Evolutionary conservation across 2,888 invertebrate species (phyloP).

Genomic region (Chaetogeoica ovagalla): DNA sequence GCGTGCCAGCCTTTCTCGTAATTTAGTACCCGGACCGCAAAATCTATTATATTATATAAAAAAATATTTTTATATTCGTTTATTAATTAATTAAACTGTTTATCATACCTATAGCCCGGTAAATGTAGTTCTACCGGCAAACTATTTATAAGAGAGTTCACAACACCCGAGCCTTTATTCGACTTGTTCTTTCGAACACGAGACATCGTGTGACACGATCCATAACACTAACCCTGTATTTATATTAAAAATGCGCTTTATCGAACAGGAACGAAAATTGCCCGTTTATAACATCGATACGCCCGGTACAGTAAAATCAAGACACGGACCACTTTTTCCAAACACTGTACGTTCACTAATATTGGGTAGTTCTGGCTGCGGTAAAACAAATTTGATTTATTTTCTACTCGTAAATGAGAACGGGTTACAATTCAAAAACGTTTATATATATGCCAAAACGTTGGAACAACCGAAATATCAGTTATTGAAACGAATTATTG

Average conservation of each 20-base stretch:
- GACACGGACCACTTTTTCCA: no score
- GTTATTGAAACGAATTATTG: no score
- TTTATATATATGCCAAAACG: no score
- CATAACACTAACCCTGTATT: neutral
- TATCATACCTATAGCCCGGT: slow-evolving; percentile 5
- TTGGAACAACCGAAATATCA: no score
- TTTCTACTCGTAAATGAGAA: no score
- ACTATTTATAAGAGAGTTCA: slow-evolving; percentile 5
- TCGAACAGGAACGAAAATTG: neutral
- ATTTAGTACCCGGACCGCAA: slow-evolving; percentile 11
- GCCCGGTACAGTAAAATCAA: no score
- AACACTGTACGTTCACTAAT: no score
- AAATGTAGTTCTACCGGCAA: slow-evolving; percentile 8
- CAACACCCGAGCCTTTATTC: neutral
- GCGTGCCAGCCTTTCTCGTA: neutral
- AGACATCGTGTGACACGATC: neutral
- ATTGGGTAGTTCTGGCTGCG: no score
- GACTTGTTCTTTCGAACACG: neutral
- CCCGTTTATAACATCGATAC: neutral
- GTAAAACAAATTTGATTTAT: no score
- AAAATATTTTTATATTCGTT: neutral
- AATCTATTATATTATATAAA: neutral
- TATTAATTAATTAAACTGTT: neutral
- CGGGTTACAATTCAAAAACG: no score
- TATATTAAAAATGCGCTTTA: neutral